These are phyloP conservation scores for Cavia porcellus DNA, from an alignment of 2,113 vertebrate species.

Conservation along the genomic window DNA sequence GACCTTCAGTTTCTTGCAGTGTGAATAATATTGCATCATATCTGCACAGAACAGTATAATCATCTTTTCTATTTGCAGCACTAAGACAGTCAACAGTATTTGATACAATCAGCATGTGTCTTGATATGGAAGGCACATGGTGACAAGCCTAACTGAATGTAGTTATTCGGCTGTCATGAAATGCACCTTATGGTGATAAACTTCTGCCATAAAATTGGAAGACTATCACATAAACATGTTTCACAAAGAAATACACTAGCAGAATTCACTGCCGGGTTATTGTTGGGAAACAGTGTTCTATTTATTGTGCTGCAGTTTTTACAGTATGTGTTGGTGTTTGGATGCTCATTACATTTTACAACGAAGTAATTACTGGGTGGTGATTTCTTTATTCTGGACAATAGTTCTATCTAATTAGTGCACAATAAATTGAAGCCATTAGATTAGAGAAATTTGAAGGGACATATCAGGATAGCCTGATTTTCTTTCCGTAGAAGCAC, in stretches of 20 bases:
- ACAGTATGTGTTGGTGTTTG: constrained; percentile 86
- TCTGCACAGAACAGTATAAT: constrained; percentile 89
- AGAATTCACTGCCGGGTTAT: constrained; percentile 91
- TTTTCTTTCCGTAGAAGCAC: constrained; percentile 50
- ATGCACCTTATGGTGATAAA: constrained; percentile 94
- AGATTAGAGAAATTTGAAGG: constrained; percentile 81
- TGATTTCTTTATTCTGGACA: constrained; percentile 87
- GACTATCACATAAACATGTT: constrained; percentile 94
- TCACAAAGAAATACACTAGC: constrained; percentile 93
- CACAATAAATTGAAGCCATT: constrained; percentile 86
- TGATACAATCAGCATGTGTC: constrained; percentile 94
- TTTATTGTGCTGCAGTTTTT: constrained; percentile 89
- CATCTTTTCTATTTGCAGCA: constrained; percentile 90
- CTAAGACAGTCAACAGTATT: constrained; percentile 91
- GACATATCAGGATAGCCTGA: constrained; percentile 56
- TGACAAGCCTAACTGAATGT: constrained; percentile 93
- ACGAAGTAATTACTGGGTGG: constrained; percentile 88
- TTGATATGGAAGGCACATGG: constrained; percentile 92
- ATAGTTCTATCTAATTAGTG: constrained; percentile 88
- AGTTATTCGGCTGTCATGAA: constrained; percentile 93
- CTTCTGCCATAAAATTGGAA: constrained; percentile 92
- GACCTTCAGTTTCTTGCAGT: constrained; percentile 90
- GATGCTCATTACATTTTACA: constrained; percentile 90
- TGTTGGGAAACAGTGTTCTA: constrained; percentile 88
- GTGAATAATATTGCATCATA: constrained; percentile 90